phyloP scores from a whole-genome alignment of 2,113 vertebrate genomes.

The Syngnathus typhle region DNA sequence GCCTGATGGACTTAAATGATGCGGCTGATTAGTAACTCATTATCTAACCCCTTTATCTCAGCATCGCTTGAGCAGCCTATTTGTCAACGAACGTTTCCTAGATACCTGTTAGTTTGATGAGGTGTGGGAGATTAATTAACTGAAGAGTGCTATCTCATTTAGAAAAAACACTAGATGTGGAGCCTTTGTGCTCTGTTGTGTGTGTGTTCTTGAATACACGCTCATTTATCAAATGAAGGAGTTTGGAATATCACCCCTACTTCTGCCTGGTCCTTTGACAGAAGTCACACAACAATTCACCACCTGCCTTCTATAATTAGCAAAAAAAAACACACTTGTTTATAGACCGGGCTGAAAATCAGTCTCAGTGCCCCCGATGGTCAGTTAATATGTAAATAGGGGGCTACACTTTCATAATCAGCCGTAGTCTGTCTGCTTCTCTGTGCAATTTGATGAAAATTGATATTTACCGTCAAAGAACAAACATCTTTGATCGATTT shows the following conservation, averaged over 20 bases:
- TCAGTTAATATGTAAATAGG: constrained; percentile 67
- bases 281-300: constrained; percentile 4
- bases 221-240: constrained; percentile 11
- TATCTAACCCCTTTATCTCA: constrained; percentile 65
- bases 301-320: constrained; percentile 8
- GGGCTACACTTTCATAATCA: constrained; percentile 36
- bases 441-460: constrained; percentile 45
- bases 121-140: constrained; percentile 59
- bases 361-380: constrained; percentile 53
- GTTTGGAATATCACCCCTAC: constrained; percentile 22
- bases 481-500: constrained; percentile 49
- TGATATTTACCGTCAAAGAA: constrained; percentile 66
- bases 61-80: constrained; percentile 54
- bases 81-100: constrained; percentile 58
- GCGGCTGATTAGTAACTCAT: constrained; percentile 64
- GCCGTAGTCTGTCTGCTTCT: constrained; percentile 23
- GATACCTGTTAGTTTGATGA: constrained; percentile 43
- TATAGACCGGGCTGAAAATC: constrained; percentile 47
- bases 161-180: constrained; percentile 30
- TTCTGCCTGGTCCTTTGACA: constrained; percentile 21
- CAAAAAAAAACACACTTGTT: constrained; percentile 41
- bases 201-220: constrained; percentile 2
- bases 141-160: constrained; percentile 46
- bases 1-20: constrained; percentile 56
- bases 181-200: constrained; percentile 6